Percentiles rank a stretch among this genome's conserved stretches.
phyloP scores from a whole-genome alignment of 2,888 invertebrate genomes.

The Liodrosophila aerea region DNA sequence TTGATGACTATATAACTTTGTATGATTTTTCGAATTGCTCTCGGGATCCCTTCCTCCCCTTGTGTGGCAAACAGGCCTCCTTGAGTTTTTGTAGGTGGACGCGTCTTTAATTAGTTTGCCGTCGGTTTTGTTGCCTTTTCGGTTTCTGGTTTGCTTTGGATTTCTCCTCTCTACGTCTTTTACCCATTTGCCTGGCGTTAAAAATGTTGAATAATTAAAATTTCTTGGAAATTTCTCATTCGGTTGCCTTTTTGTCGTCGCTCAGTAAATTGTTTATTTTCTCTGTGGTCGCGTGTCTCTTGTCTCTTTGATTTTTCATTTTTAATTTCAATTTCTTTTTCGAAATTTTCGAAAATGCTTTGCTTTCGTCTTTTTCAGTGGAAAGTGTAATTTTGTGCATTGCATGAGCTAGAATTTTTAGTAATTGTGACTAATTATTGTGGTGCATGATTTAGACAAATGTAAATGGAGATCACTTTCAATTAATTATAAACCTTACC shows the following conservation, averaged over 20 bases:
- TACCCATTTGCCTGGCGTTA: conserved; percentile 72
- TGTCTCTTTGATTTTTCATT: conserved; percentile 35
- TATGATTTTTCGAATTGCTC: conserved; percentile 63
- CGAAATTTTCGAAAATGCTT: conserved; percentile 7
- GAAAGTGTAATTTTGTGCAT: conserved; percentile 39
- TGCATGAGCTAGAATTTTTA: conserved; percentile 28
- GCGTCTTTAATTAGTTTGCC: conserved; percentile 72
- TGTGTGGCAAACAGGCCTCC: background rate
- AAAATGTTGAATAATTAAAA: conserved; percentile 77
- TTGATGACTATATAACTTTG: conserved; percentile 80
- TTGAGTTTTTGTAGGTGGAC: conserved; percentile 67
- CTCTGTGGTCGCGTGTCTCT: conserved; percentile 53
- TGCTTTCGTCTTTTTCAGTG: conserved; percentile 32
- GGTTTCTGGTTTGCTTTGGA: conserved; percentile 23
- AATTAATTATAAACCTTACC: too few species aligned
- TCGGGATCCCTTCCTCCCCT: conserved; percentile 4
- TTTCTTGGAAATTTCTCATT: conserved; percentile 69
- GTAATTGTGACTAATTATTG: conserved; percentile 52
- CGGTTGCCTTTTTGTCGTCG: conserved; percentile 52
- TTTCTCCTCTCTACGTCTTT: conserved; percentile 41
- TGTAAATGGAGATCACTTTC: too few species aligned
- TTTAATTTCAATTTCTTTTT: conserved; percentile 4
- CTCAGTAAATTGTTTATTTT: conserved; percentile 37
- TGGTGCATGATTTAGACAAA: background rate
- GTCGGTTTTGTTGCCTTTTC: conserved; percentile 42